Evolutionary conservation across 1,140 invertebrate genomes (phyloP).

Genomic region (Carcinoscorpius rotundicauda): DNA sequence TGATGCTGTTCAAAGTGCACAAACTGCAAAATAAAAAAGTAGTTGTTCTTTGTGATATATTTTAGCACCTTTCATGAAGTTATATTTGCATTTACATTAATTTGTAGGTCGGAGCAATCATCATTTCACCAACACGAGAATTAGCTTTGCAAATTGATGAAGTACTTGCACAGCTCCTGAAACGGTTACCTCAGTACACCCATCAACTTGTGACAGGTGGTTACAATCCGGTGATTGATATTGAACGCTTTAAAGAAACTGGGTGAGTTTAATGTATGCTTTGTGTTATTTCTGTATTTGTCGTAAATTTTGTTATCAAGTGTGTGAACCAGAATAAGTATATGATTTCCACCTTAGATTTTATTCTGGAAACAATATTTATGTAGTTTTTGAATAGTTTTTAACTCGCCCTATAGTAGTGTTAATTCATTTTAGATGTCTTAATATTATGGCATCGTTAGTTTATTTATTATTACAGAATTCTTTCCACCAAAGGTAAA

Average conservation of each 20-base stretch:
- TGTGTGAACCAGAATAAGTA: not conserved
- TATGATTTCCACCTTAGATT: too few relatives aligned
- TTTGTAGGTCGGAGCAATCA: slow-evolving; percentile 66
- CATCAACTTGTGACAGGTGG: slow-evolving; percentile 65
- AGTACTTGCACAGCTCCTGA: slow-evolving; percentile 51
- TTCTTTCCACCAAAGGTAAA: too few relatives aligned
- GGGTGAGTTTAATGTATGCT: slow-evolving; percentile 35
- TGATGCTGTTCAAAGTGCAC: too few relatives aligned
- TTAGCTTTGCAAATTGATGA: slow-evolving; percentile 76
- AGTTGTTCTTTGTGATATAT: too few relatives aligned
- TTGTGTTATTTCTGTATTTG: not conserved
- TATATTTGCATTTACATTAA: too few relatives aligned
- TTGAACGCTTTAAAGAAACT: slow-evolving; percentile 48
- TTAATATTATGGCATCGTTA: too few relatives aligned
- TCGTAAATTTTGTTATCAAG: not conserved
- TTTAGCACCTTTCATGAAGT: too few relatives aligned
- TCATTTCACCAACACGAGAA: slow-evolving; percentile 89
- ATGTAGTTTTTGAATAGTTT: slow-evolving; percentile 9
- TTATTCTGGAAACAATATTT: slow-evolving; percentile 5
- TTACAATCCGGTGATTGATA: slow-evolving; percentile 51
- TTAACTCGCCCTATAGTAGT: too few relatives aligned
- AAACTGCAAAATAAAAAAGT: too few relatives aligned
- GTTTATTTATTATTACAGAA: too few relatives aligned
- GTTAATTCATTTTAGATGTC: too few relatives aligned
- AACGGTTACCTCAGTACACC: slow-evolving; percentile 33